Evolutionary conservation across 2,888 invertebrate species (phyloP), one percentile per base, ranked within the genome.

Genomic region (Lasioglossum figueresi): DNA sequence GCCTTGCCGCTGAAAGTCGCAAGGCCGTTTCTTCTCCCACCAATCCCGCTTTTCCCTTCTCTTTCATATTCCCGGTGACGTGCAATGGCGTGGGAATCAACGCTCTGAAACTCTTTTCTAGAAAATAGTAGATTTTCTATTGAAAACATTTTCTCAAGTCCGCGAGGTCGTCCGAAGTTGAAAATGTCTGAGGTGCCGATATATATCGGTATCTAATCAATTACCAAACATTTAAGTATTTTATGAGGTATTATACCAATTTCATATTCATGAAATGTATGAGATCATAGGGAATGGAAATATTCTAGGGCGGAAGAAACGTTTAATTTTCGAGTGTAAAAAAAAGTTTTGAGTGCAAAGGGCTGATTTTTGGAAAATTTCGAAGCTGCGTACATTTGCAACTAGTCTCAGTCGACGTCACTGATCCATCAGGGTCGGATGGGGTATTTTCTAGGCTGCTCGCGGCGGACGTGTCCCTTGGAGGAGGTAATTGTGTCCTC

Each of bases 1-100:
- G 88, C 93, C 93, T 93, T 93, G 93, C 92, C 92, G 91, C 90
- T 92, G 92, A 92, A 93, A 93, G 92, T 92, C 87, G 92, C 93
- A 93, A 93, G 93, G 93, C 84, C 93, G 93, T 82, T 75, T 89
- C 86, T 86, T 90, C 89, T 90, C 89, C 88, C 85, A 76, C 89
- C 78, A 77, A 88, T 82, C 84, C 37, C n/a, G 72, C 73, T 78
- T 82, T 82, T 79, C 77, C 83, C 83, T 80, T 83, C 84, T 59
- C 81, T 59, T 63, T 72, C 48, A 5, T 23, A 31, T 66, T 34
- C 70, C 27, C 59, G 12, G 66, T 34, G 74, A 75, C 73, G 16
- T 16, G 34, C 86, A 79, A 43, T 79, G 75, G 74, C 79, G 70
- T 66, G 68, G 71, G 59, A 71, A 70, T 52, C 68, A 4, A 19